Base-by-base conservation (phyloP, 2,113 vertebrate genomes). In the Phycodurus eques region DNA sequence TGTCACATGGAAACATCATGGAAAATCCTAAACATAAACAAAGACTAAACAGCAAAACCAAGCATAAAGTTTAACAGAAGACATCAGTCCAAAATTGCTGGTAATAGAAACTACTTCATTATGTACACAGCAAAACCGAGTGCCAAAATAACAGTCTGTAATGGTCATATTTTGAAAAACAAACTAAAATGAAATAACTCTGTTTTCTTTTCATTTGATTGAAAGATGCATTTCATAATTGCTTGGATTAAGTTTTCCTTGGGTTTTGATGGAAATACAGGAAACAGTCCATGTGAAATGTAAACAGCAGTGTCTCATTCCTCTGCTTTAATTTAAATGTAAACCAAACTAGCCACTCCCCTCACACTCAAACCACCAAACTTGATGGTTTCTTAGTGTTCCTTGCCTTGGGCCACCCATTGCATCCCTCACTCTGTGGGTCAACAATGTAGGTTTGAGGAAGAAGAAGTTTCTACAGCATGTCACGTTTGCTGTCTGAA, bases 351-450 rank as follows among this genome's bases (percentile, higher is more conserved):
- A 76, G 83, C 79, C 71, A 51, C 81, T 75, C 75, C 84, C 79
- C 85, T 83, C 51, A n/a, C 4, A 9, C 80, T 85, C 81, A 85
- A 89, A 90, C 85, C 90, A 84, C 88, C 88, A 80, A 80, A 90
- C 87, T 89, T 89, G 89, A 91, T 89, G 88, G 88, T 91, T 90
- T 90, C 86, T 88, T 86, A 83, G 87, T 89, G 87, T 90, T 89
- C 88, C 89, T 89, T 67, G 85, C 87, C 86, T 64, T 62, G 8
- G 85, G 88, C 80, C 68, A 76, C 77, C 76, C 81, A 83, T 77
- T 35, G 69, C 33, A 73, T 78, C 74, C 74, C 78, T 9, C 72
- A 53, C 77, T 80, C 84, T 86, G 82, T 84, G 83, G 84, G 75
- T 88, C 73, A 61, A 75, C 80, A 79, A 81, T 72, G 80, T 56